Conservation (phyloP, 1,140 invertebrate species). For the Yoshiicerus persimilis region DNA sequence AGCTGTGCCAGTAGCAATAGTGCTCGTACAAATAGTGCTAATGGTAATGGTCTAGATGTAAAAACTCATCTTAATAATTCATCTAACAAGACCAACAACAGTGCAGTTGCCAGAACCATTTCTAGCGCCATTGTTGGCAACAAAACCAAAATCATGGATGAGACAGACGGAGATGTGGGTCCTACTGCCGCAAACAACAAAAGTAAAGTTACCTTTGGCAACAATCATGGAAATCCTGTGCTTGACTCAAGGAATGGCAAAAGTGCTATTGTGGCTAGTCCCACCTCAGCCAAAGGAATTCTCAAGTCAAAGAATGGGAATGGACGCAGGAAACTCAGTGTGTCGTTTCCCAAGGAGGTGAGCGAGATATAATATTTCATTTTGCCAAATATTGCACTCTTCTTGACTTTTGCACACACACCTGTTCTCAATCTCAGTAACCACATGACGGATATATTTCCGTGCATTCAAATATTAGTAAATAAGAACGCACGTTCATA, state of each 20-base stretch:
- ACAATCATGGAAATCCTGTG: not conserved
- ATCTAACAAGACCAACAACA: not conserved
- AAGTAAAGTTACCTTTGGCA: conserved; percentile 13
- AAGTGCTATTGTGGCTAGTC: not conserved
- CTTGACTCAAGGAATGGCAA: not conserved
- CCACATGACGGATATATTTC: not conserved
- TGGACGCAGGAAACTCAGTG: conserved; percentile 38
- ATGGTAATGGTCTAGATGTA: not conserved
- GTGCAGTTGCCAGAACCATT: not conserved
- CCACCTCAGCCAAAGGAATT: conserved; percentile 36
- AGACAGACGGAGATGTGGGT: not conserved
- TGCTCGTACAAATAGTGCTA: not conserved
- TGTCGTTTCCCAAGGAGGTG: conserved; percentile 46
- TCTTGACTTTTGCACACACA: not conserved
- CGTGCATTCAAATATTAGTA: not conserved
- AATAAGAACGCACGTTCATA: not conserved
- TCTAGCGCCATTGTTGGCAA: not conserved
- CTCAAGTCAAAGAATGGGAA: conserved; percentile 31
- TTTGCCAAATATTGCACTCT: not conserved
- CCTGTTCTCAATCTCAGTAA: not conserved
- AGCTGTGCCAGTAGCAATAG: not conserved
- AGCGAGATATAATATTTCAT: not conserved
- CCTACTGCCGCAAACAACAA: not conserved
- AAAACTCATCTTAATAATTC: not conserved
- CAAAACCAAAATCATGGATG: conserved; percentile 21